Base-by-base conservation (phyloP, 2,797 vertebrate genomes). In the Rhinatrema bivittatum region DNA sequence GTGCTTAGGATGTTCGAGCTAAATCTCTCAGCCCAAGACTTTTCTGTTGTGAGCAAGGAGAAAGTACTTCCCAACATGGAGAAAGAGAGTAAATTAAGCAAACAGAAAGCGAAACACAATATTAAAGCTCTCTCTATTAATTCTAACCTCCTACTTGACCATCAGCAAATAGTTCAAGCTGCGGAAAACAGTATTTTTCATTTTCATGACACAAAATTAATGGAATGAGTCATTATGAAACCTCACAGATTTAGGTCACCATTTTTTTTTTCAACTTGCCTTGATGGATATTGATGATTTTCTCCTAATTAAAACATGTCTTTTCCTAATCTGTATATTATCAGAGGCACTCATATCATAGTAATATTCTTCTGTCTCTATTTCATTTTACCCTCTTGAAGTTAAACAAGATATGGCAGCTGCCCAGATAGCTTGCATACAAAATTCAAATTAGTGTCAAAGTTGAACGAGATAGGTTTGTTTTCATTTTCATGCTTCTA, bases 31-130 rank as follows among this genome's bases (percentile, higher is more conserved):
- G 16, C 29, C 16, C 34, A 48, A 9, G 2, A 13, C 5, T 62
- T 49, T 56, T 40, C 53, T 56, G 47, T 56, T 39, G 32, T 34
- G 65, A 65, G 40, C 33, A 58, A 27, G 74, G 56, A n/a, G 7
- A 50, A 60, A 58, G 52, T 39, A 6, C 7, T 5, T 27, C 44
- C 39, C n/a, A 42, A 53, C 52, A 55, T 11, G 40, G 21, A 39
- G 28, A 20, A 50, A 45, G 42, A 51, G 4, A 37, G 34, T 36
- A 58, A 60, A 65, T 55, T 45, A 57, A 53, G 21, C 33, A 22
- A 32, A n/a, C n/a, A 36, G 10, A 16, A 21, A 23, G 15, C 25
- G 10, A 42, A 42, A 44, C 3, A 20, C 24, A 53, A 48, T 29
- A 25, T 1, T 19, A 12, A 44, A 51, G 17, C n/a, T 8, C 35